Evolutionary conservation across 1,140 invertebrate genomes (phyloP).

Genomic region (Drosophila persimilis): DNA sequence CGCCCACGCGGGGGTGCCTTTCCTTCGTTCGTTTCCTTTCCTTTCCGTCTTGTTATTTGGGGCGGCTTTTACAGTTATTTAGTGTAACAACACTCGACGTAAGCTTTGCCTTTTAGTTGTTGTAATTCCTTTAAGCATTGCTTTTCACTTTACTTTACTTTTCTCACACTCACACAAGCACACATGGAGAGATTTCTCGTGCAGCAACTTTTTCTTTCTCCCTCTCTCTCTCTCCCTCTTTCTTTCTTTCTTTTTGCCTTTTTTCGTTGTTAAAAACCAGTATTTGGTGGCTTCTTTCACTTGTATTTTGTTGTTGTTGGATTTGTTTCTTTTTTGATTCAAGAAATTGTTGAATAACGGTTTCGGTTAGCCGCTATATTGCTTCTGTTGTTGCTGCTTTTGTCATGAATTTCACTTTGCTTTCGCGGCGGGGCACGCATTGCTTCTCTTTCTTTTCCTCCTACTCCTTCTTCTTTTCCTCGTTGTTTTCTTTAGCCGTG

Average conservation of each 20-base stretch:
- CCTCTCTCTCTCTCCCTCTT: conserved; percentile 41
- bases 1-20: conserved; percentile 26
- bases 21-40: conserved; percentile 1
- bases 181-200: conserved; percentile 57
- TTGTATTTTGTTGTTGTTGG: conserved; percentile 49
- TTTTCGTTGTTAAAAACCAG: conserved; percentile 66
- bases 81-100: conserved; percentile 20
- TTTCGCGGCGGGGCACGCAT: conserved; percentile 63
- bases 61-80: conserved; percentile 51
- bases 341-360: conserved; percentile 79
- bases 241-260: conserved; percentile 44
- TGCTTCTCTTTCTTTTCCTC: conserved; percentile 49
- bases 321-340: conserved; percentile 28
- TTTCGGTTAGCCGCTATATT: conserved; percentile 58
- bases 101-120: conserved; percentile 34
- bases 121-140: conserved; percentile 70
- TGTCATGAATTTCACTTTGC: conserved; percentile 78
- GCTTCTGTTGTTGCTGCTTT: conserved; percentile 43
- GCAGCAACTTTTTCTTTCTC: conserved; percentile 69
- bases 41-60: conserved; percentile 14
- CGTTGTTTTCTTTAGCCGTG: conserved; percentile 44
- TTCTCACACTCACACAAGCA: conserved; percentile 38
- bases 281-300: conserved; percentile 79
- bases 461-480: conserved; percentile 17
- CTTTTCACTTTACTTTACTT: conserved; percentile 67